phyloP scores from a whole-genome alignment of 2,113 vertebrate genomes.

The Scomber japonicus region DNA sequence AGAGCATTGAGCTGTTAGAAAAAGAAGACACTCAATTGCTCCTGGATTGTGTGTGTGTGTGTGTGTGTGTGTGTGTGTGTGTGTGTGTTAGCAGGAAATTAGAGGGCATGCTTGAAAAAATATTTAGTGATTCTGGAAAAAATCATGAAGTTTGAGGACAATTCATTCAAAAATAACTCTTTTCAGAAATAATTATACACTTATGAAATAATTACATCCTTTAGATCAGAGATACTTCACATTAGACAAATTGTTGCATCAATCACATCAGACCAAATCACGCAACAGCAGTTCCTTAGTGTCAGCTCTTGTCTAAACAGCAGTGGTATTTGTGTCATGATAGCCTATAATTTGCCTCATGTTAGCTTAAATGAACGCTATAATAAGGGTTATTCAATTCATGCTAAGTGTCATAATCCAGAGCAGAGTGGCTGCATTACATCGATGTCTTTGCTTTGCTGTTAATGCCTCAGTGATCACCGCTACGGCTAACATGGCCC shows the following conservation, averaged over 20 bases:
- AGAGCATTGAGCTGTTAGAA: slow-evolving; percentile 39
- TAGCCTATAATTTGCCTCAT: slow-evolving; percentile 75
- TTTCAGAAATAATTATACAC: slow-evolving; percentile 60
- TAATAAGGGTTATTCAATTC: slow-evolving; percentile 76
- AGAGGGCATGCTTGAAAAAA: slow-evolving; percentile 39
- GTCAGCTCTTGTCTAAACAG: slow-evolving; percentile 77
- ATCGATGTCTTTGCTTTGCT: slow-evolving; percentile 56
- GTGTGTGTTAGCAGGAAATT: slow-evolving; percentile 7
- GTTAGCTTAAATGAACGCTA: slow-evolving; percentile 68
- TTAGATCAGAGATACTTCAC: slow-evolving; percentile 52
- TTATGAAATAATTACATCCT: slow-evolving; percentile 63
- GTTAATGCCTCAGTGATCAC: slow-evolving; percentile 71
- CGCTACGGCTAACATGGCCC: slow-evolving; percentile 41
- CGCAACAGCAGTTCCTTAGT: slow-evolving; percentile 56
- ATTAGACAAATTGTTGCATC: slow-evolving; percentile 63
- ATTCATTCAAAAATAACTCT: slow-evolving; percentile 47
- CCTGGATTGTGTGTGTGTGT: slow-evolving; percentile 7
- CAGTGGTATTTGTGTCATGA: slow-evolving; percentile 50
- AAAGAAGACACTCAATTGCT: slow-evolving; percentile 59
- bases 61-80: too few relatives aligned
- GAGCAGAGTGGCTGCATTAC: slow-evolving; percentile 62
- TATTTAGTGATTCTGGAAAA: slow-evolving; percentile 48
- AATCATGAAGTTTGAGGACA: slow-evolving; percentile 32
- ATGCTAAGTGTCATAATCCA: slow-evolving; percentile 73
- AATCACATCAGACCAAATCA: slow-evolving; percentile 65